These are phyloP conservation scores for Campylorhamphus procurvoides DNA, from an alignment of 2,113 vertebrate genomes.

Conservation along the genomic window DNA sequence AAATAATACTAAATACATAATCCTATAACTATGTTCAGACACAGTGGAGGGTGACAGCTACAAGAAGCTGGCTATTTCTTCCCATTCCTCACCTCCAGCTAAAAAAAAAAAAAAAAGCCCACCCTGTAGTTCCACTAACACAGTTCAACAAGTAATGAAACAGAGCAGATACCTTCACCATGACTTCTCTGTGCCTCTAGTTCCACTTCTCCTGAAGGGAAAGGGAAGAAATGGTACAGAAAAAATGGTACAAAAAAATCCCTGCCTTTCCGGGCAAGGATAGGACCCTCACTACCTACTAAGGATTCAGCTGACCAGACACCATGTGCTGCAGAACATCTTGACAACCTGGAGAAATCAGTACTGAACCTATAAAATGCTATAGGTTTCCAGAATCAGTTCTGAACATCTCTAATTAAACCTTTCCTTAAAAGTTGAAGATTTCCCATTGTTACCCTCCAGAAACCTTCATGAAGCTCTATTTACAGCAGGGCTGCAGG, in stretches of 20 bases:
- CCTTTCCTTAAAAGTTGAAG: not conserved
- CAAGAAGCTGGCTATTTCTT: not conserved
- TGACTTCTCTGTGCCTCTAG: not conserved
- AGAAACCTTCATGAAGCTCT: not conserved
- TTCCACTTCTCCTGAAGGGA: not conserved
- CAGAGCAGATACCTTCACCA: not conserved
- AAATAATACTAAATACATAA: not conserved
- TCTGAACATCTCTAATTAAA: not conserved
- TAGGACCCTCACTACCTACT: not conserved
- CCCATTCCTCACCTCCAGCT: not conserved
- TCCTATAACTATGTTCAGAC: not conserved
- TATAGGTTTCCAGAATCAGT: not conserved
- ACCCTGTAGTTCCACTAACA: not conserved
- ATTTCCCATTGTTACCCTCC: not conserved
- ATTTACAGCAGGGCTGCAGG: not conserved
- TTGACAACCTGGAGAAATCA: not conserved
- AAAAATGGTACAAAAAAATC: not conserved
- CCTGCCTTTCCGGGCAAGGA: not conserved
- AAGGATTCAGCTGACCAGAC: not conserved
- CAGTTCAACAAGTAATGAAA: not conserved
- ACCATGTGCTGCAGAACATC: not conserved
- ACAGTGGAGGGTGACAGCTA: not conserved
- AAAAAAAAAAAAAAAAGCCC: not conserved
- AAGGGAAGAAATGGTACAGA: not conserved
- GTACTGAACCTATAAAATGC: not conserved